A percentile compares a stretch with the other conserved stretches of the same genome.
Evolutionary conservation across 2,113 vertebrate species (phyloP).

Genomic region (Gambusia holbrooki): DNA sequence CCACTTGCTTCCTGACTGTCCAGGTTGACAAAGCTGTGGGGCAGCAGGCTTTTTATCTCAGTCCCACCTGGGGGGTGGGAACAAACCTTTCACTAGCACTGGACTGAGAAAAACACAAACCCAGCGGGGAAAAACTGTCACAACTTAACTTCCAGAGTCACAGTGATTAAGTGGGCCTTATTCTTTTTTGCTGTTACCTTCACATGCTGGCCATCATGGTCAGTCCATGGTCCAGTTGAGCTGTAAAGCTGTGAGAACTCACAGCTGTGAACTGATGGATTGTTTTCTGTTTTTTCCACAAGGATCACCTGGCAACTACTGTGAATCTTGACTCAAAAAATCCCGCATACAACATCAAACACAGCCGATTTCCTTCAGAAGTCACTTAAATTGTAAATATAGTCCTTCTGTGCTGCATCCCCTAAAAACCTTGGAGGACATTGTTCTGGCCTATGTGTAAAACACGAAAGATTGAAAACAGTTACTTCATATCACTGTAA

Average conservation of each 20-base stretch:
- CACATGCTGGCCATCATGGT: constrained; percentile 62
- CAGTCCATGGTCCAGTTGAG: constrained; percentile 53
- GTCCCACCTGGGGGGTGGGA: constrained; percentile 46
- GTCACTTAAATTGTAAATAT: too few species aligned
- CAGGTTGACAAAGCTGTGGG: constrained; percentile 45
- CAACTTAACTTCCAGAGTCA: constrained; percentile 21
- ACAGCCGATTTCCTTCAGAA: too few species aligned
- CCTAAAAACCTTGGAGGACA: too few species aligned
- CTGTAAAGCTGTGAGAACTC: constrained; percentile 48
- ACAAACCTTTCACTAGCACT: constrained; percentile 59
- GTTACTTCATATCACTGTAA: too few species aligned
- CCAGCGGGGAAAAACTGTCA: constrained; percentile 30
- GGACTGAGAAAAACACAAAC: constrained; percentile 44
- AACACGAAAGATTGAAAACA: too few species aligned
- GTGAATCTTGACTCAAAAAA: background rate
- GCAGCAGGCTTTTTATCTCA: constrained; percentile 51
- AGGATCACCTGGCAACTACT: background rate
- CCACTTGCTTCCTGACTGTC: constrained; percentile 50
- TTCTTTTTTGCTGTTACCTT: constrained; percentile 46
- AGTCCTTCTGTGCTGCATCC: too few species aligned
- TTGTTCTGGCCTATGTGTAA: too few species aligned
- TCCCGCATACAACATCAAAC: too few species aligned
- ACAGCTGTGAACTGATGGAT: constrained; percentile 41
- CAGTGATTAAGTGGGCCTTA: constrained; percentile 21
- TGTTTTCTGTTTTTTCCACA: background rate